Conservation (phyloP, 2,113 vertebrate species). For the Penelope pileata region DNA sequence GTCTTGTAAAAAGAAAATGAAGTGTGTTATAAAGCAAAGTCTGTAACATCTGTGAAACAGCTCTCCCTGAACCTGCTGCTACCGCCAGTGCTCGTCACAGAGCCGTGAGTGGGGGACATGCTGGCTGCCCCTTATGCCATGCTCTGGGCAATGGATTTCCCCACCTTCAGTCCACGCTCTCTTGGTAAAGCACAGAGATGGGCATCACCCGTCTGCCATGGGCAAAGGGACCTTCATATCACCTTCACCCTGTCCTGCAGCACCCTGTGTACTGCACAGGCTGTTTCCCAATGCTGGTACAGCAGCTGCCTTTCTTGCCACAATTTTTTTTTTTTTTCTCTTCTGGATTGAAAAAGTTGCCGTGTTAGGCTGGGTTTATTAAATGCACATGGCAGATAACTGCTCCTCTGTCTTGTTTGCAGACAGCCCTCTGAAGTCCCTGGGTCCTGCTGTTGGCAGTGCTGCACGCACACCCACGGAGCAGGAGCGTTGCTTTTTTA, state of each 20-base stretch:
- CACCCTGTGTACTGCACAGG: not conserved
- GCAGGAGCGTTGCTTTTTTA: rapidly evolving
- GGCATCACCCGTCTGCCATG: rapidly evolving
- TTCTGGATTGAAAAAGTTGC: not conserved
- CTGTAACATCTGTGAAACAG: not conserved
- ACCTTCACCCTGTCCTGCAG: rapidly evolving
- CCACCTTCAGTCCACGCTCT: rapidly evolving
- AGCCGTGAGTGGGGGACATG: not conserved
- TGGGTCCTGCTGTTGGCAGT: not conserved
- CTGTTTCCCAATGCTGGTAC: rapidly evolving
- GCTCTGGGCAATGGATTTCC: rapidly evolving
- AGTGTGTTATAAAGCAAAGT: not conserved
- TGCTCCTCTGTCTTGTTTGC: not conserved
- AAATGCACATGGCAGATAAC: not conserved
- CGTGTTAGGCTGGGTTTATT: rapidly evolving
- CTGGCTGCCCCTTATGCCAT: not conserved
- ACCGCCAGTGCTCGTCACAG: not conserved
- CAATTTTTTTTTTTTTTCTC: not conserved
- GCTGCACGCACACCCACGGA: not conserved
- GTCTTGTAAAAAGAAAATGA: not conserved
- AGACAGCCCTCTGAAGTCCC: not conserved
- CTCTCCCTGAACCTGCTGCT: not conserved
- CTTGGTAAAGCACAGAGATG: rapidly evolving
- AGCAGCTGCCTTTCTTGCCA: not conserved
- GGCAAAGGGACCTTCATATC: rapidly evolving